A percentile compares a stretch with the other conserved stretches of the same genome.
These are phyloP conservation scores for Sebastes cheni DNA, from an alignment of 2,797 vertebrate genomes.

Conservation along the genomic window DNA sequence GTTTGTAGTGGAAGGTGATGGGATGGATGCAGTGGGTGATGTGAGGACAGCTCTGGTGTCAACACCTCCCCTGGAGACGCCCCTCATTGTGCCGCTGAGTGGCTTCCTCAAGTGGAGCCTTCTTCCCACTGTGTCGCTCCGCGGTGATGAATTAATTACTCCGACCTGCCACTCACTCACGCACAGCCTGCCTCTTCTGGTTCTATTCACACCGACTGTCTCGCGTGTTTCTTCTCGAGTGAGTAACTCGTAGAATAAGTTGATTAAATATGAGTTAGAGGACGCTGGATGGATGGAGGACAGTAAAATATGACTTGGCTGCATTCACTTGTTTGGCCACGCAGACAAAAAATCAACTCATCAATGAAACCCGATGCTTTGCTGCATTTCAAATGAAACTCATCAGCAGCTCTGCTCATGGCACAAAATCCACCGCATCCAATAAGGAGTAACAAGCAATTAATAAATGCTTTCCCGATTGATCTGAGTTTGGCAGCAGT, in stretches of 20 bases:
- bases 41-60: conserved; percentile 36
- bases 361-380: conserved; percentile 26
- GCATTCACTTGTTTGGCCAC: conserved; percentile 47
- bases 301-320: conserved; percentile 31
- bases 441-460: conserved; percentile 29
- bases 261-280: conserved; percentile 43
- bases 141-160: conserved; percentile 49
- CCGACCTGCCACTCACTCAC: conserved; percentile 7
- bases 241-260: conserved; percentile 14
- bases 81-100: conserved; percentile 16
- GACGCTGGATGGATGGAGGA: neutral
- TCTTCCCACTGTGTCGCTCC: conserved; percentile 22
- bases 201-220: neutral
- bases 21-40: conserved; percentile 15
- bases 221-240: conserved; percentile 1
- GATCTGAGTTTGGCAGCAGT: conserved; percentile 32
- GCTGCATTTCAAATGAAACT: conserved; percentile 28
- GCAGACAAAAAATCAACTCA: conserved; percentile 30
- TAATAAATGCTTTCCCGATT: conserved; percentile 27
- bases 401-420: conserved; percentile 18
- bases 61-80: conserved; percentile 23
- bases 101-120: conserved; percentile 29
- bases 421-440: conserved; percentile 27
- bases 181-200: neutral
- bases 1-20: conserved; percentile 5